phyloP scores from a whole-genome alignment of 2,113 vertebrate genomes.

The Peromyscus polionotus region DNA sequence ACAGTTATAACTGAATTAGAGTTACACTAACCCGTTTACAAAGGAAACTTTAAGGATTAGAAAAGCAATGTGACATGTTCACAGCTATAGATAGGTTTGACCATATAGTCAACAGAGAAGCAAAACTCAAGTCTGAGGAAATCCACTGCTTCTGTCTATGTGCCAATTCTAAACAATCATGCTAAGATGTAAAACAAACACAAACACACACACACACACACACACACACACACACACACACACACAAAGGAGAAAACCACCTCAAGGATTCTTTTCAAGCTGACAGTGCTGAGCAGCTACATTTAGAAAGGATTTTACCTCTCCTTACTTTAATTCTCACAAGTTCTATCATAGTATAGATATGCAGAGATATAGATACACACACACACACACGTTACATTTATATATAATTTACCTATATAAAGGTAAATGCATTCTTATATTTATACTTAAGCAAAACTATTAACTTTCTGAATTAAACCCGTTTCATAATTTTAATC shows the following conservation, averaged over 20 bases:
- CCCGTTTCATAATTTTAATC: slow-evolving; percentile 34
- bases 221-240: background rate
- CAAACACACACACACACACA: too few relatives aligned
- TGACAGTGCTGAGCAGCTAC: background rate
- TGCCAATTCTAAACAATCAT: background rate
- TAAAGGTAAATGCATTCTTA: background rate
- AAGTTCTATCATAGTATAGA: background rate
- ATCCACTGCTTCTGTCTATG: background rate
- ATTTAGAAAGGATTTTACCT: background rate
- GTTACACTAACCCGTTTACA: slow-evolving; percentile 15
- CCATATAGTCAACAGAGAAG: background rate
- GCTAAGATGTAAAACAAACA: background rate
- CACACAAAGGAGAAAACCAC: background rate
- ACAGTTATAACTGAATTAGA: background rate
- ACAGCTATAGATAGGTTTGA: background rate
- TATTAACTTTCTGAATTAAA: slow-evolving; percentile 42
- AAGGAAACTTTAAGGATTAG: slow-evolving; percentile 1
- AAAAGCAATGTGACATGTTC: background rate
- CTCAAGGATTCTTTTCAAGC: background rate
- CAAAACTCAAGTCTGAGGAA: background rate
- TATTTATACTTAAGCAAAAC: slow-evolving; percentile 35
- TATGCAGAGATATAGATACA: background rate
- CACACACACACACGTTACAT: background rate
- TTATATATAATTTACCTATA: background rate
- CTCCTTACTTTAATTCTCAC: background rate